Conservation (phyloP, 2,113 vertebrate species). For the Pollachius pollachius region DNA sequence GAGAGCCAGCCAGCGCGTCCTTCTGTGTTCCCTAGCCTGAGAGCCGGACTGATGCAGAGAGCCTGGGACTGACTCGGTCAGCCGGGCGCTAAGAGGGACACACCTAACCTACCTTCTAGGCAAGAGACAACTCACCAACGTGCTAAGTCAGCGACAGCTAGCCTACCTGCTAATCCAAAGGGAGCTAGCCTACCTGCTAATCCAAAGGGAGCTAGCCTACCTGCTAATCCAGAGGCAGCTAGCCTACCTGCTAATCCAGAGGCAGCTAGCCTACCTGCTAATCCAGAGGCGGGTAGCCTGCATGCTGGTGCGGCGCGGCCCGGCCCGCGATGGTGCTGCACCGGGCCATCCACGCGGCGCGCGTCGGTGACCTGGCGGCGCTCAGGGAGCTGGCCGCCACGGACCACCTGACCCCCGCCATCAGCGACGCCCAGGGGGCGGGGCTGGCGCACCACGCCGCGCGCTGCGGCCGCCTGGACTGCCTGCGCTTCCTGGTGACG, state of each 20-base stretch:
- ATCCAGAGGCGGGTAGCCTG: background rate
- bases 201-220: too few species aligned
- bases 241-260: background rate
- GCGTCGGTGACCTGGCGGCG: conserved; percentile 66
- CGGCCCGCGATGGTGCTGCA: conserved; percentile 72
- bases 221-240: background rate
- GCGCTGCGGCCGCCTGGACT: conserved; percentile 76
- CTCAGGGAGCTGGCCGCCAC: conserved; percentile 67
- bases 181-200: too few species aligned
- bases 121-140: too few species aligned
- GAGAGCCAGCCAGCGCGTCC: too few species aligned
- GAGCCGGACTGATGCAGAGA: too few species aligned
- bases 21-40: too few species aligned
- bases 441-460: conserved; percentile 80
- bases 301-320: background rate
- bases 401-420: conserved; percentile 52
- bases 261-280: background rate
- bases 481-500: conserved; percentile 76
- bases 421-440: conserved; percentile 75
- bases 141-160: too few species aligned
- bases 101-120: too few species aligned
- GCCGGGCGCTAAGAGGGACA: too few species aligned
- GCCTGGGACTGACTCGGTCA: too few species aligned
- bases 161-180: too few species aligned
- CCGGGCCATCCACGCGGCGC: conserved; percentile 72